These are phyloP conservation scores for Sebastes trivittatus DNA, from an alignment of 2,797 vertebrate species.

Conservation along the genomic window DNA sequence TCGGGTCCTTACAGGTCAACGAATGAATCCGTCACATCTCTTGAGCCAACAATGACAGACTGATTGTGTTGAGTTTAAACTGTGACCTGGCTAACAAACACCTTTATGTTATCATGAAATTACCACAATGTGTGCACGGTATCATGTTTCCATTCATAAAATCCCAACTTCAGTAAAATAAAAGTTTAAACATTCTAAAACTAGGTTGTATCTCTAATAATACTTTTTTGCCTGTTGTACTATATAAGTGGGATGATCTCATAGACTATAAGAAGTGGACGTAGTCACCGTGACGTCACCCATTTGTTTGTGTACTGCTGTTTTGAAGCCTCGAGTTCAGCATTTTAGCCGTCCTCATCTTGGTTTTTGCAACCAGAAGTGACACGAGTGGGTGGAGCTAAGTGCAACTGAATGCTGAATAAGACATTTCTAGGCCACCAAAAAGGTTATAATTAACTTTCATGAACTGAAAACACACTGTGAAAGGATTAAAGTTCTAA, in stretches of 20 bases:
- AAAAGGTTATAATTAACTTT: too few relatives aligned
- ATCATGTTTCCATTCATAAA: background rate
- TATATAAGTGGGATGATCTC: background rate
- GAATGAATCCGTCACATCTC: constrained; percentile 1
- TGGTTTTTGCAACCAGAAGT: too few relatives aligned
- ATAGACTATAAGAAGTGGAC: background rate
- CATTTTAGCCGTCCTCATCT: rapidly evolving
- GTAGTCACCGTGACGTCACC: background rate
- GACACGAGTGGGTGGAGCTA: too few relatives aligned
- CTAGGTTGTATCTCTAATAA: background rate
- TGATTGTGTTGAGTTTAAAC: background rate
- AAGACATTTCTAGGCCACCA: too few relatives aligned
- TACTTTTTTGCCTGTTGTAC: background rate
- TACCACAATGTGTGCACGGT: background rate
- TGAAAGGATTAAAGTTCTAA: too few relatives aligned
- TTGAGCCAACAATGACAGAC: background rate
- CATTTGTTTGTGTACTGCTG: rapidly evolving
- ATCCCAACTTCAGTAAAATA: background rate
- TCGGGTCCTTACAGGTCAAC: background rate
- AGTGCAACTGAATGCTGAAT: too few relatives aligned
- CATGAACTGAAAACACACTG: too few relatives aligned
- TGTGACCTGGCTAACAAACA: background rate
- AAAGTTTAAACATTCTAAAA: background rate
- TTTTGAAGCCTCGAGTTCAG: background rate
- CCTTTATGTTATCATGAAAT: background rate